These are phyloP conservation scores for Nowickia ferox DNA, from an alignment of 2,888 invertebrate genomes.

Conservation along the genomic window DNA sequence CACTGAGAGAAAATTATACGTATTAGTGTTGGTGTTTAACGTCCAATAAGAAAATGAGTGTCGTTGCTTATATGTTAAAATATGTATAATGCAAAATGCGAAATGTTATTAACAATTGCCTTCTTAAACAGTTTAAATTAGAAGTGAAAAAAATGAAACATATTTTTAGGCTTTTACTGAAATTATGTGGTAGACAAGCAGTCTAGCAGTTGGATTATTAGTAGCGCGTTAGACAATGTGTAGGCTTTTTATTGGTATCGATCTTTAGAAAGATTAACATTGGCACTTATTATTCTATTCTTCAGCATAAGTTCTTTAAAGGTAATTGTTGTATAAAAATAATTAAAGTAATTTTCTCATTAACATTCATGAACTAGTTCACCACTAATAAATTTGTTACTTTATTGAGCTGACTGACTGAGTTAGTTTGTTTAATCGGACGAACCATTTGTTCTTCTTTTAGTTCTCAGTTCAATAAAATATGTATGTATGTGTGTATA, in stretches of 20 bases:
- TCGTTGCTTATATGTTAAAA: constrained; percentile 10
- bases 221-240: background rate
- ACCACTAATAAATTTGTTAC: too few relatives aligned
- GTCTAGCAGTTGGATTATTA: background rate
- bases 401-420: too few relatives aligned
- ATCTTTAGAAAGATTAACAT: too few relatives aligned
- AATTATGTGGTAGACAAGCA: background rate
- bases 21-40: background rate
- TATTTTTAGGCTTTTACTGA: constrained; percentile 64
- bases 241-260: background rate
- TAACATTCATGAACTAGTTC: too few relatives aligned
- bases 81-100: background rate
- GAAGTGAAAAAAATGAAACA: constrained; percentile 32
- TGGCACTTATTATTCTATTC: too few relatives aligned
- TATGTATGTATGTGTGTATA: too few relatives aligned
- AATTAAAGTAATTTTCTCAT: too few relatives aligned
- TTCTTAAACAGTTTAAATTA: background rate
- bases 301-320: too few relatives aligned
- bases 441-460: too few relatives aligned
- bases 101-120: constrained; percentile 8
- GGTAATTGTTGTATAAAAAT: too few relatives aligned
- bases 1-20: background rate
- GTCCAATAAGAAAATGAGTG: background rate
- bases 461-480: too few relatives aligned
- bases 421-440: too few relatives aligned